Evolutionary conservation across 2,113 vertebrate genomes (phyloP), one percentile per base, ranked within the genome.

Genomic region (Percopsis transmontana): DNA sequence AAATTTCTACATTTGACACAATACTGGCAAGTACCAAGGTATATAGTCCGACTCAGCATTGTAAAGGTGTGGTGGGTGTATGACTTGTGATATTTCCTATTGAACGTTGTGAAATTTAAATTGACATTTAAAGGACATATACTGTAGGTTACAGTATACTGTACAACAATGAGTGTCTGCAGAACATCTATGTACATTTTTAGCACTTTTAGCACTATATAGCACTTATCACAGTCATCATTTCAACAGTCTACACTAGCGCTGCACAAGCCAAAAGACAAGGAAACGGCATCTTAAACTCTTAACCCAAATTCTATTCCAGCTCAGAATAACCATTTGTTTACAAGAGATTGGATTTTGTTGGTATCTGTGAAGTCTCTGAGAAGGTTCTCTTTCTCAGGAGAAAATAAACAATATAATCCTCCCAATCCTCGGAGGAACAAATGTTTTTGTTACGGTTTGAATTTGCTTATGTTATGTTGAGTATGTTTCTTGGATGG

Each of bases 361-460:
- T 55, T 55, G 23, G 12, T 55, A 33, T 55, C 2, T 40, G 45
- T 40, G 54, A 68, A 14, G 45, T 68, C 24, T 27, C 14, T 52
- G 53, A 53, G 47, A 72, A 72, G 19, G 8, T 53, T 0, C 6
- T 63, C 20, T 53, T 23, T 53, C 51, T 53, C 38, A 20, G 38
- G n/a, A 18, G 53, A 2, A 18, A 3, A 58, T 58, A 41, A 41
- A 53, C 51, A 53, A 19, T 11, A 13, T 21, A 10, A 2, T 23
- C 11, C 12, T 12, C 19, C 11, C 51, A 23, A 23, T 53, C 12
- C 51, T 53, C 21, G 12, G 19, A 14, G 21, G 11, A 11, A 23
- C 20, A 12, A 13, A 58, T 42, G 5, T 58, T 15, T 58, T 58
- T 33, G 14, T 48, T 44, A 33, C 27, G 7, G 4, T 33, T 33